Conservation (phyloP, 2,113 vertebrate genomes). For the Romanogobio albipinnatus region DNA sequence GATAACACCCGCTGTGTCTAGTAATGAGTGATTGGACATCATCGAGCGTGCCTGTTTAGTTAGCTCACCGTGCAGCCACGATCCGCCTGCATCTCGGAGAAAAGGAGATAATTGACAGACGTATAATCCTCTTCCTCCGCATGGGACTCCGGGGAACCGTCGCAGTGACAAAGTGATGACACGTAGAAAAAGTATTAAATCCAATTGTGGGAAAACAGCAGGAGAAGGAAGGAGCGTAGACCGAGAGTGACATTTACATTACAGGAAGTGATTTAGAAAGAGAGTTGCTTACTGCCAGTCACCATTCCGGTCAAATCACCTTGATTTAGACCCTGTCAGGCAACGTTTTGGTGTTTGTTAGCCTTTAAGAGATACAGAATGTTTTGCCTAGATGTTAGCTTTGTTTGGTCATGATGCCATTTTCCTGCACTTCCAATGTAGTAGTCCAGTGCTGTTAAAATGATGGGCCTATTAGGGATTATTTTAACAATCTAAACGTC, state of each 20-base stretch:
- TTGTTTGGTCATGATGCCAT: neutral
- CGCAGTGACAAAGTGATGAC: conserved; percentile 49
- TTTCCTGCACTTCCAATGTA: too few species aligned
- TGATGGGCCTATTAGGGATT: too few species aligned
- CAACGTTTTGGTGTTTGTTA: neutral
- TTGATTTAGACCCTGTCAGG: neutral
- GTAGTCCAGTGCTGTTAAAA: too few species aligned
- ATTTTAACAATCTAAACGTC: too few species aligned
- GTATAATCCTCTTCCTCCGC: conserved; percentile 56
- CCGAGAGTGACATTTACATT: conserved; percentile 32
- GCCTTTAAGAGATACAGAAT: neutral
- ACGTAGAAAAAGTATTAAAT: conserved; percentile 37
- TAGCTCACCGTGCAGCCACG: neutral
- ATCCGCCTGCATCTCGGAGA: conserved; percentile 34
- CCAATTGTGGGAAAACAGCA: conserved; percentile 44
- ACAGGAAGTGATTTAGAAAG: conserved; percentile 22
- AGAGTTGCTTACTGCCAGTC: neutral
- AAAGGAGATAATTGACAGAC: conserved; percentile 56
- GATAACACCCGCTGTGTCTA: conserved; percentile 18
- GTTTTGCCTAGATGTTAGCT: neutral
- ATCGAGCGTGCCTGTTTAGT: conserved; percentile 37
- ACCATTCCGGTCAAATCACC: neutral
- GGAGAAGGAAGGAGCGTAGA: neutral
- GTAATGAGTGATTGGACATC: conserved; percentile 50
- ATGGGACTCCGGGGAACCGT: conserved; percentile 40